Evolutionary conservation across 1,140 invertebrate genomes (phyloP).

Genomic region (Agraylea sexmaculata): DNA sequence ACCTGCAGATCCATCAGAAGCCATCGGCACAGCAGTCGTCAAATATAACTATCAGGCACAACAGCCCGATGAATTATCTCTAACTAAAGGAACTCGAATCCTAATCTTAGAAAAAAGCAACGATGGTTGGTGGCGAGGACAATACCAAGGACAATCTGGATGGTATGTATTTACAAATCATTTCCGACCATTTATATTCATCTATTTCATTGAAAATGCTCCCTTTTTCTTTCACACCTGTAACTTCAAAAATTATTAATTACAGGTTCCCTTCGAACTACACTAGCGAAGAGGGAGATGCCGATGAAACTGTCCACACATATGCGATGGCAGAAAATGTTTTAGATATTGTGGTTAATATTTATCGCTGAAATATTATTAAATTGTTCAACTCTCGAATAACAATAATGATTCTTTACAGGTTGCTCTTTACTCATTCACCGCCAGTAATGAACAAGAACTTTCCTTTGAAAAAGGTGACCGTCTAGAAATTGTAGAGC

Average conservation of each 20-base stretch:
- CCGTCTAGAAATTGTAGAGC: slow-evolving; percentile 86
- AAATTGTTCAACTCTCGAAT: not conserved
- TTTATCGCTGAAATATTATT: slow-evolving; percentile 1
- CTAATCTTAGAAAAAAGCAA: slow-evolving; percentile 96
- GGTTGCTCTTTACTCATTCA: slow-evolving; percentile 85
- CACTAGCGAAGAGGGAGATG: slow-evolving; percentile 79
- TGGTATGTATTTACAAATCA: slow-evolving; percentile 40
- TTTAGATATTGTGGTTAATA: slow-evolving; percentile 77
- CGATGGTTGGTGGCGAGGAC: slow-evolving; percentile 99
- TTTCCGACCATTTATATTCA: not conserved
- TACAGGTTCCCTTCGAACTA: slow-evolving; percentile 97
- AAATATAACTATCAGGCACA: slow-evolving; percentile 98
- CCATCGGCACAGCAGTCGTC: slow-evolving; percentile 82
- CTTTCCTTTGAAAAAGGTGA: slow-evolving; percentile 94
- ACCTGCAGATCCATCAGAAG: slow-evolving; percentile 73
- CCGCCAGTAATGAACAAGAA: slow-evolving; percentile 93
- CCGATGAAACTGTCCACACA: slow-evolving; percentile 75
- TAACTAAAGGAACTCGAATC: slow-evolving; percentile 84
- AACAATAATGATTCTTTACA: slow-evolving; percentile 18
- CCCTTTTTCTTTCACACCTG: not conserved
- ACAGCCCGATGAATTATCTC: slow-evolving; percentile 89
- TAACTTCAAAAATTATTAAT: slow-evolving; percentile 8
- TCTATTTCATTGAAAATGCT: not conserved
- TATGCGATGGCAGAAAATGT: slow-evolving; percentile 89
- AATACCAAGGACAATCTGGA: slow-evolving; percentile 60